These are phyloP conservation scores for Drosophila elegans DNA, from an alignment of 1,140 invertebrate genomes.

Conservation along the genomic window DNA sequence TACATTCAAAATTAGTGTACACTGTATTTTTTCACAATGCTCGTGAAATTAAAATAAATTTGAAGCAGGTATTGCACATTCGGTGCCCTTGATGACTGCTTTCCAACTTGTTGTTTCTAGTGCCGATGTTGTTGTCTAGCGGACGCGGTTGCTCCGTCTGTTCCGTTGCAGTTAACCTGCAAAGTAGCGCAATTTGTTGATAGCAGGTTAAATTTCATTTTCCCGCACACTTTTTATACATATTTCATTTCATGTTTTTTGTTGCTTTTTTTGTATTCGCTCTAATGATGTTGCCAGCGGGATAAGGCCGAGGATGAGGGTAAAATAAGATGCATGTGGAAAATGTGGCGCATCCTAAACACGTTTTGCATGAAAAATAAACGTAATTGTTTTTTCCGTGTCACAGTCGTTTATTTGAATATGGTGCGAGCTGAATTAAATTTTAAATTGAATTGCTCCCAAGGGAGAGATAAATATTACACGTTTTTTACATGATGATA, in stretches of 20 bases:
- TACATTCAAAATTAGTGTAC: too few relatives aligned
- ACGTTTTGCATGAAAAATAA: conserved; percentile 67
- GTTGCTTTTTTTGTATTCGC: conserved; percentile 23
- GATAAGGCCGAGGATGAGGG: conserved; percentile 1
- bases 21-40: too few relatives aligned
- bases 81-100: neutral
- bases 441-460: conserved; percentile 46
- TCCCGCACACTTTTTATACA: conserved; percentile 58
- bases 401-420: conserved; percentile 32
- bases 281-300: conserved; percentile 65
- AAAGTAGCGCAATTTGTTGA: conserved; percentile 83
- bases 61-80: conserved; percentile 8
- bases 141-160: conserved; percentile 55
- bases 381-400: conserved; percentile 74
- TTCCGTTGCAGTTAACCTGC: conserved; percentile 80
- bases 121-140: conserved; percentile 20
- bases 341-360: conserved; percentile 63
- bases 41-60: neutral
- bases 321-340: conserved; percentile 49
- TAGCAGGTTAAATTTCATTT: conserved; percentile 82
- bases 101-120: conserved; percentile 23
- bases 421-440: conserved; percentile 32
- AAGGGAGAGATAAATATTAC: conserved; percentile 22
- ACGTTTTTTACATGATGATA: neutral
- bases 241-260: conserved; percentile 39